Conservation (phyloP, 1,140 invertebrate genomes). For the Steinernema feltiae region DNA sequence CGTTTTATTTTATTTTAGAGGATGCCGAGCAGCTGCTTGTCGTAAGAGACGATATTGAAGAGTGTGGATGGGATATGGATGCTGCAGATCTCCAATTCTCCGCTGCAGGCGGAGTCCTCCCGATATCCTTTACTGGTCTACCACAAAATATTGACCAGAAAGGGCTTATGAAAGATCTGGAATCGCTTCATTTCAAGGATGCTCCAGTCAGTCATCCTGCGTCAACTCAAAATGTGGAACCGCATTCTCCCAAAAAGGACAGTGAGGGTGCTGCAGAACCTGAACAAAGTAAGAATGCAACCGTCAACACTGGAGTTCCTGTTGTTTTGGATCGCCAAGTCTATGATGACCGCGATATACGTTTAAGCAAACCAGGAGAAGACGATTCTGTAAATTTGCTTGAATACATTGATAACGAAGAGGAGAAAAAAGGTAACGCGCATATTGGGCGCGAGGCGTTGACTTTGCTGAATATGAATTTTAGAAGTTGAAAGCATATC, state of each 20-base stretch:
- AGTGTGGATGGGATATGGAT: constrained; percentile 15
- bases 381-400: not conserved
- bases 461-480: too few species aligned
- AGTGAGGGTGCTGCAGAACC: too few species aligned
- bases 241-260: too few species aligned
- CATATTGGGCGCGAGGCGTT: too few species aligned
- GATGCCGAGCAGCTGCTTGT: not conserved
- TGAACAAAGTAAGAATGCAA: too few species aligned
- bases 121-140: not conserved
- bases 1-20: not conserved
- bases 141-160: not conserved
- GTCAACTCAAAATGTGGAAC: too few species aligned
- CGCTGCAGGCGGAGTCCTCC: not conserved
- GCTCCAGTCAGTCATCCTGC: too few species aligned
- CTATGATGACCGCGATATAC: not conserved
- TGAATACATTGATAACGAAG: too few species aligned
- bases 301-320: not conserved
- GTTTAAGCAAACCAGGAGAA: not conserved
- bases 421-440: too few species aligned
- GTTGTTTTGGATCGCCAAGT: not conserved
- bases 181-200: not conserved
- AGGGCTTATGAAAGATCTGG: not conserved
- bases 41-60: not conserved
- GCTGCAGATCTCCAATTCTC: not conserved
- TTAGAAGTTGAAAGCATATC: not conserved